Evolutionary conservation across 2,888 invertebrate genomes (phyloP).

Genomic region (Caradrina kadenii): DNA sequence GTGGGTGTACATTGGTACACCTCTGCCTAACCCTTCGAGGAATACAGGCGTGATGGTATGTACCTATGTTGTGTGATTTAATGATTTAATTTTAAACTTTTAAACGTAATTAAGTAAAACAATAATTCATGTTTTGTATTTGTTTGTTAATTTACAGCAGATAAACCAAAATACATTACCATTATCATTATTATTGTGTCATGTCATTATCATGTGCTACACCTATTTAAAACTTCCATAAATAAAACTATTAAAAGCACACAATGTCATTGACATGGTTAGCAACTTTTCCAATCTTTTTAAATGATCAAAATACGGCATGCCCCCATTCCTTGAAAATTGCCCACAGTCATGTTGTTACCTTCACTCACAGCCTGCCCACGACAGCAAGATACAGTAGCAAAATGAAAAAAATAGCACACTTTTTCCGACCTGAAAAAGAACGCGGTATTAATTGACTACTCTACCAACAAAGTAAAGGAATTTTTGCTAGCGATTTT

Average conservation of each 20-base stretch:
- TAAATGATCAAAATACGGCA: slow-evolving; percentile 1
- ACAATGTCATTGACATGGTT: not conserved
- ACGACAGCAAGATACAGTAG: slow-evolving; percentile 19
- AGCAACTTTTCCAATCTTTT: slow-evolving; percentile 23
- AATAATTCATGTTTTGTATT: no score
- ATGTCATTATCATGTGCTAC: no score
- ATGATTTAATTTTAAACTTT: no score
- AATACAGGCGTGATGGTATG: no score
- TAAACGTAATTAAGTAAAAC: no score
- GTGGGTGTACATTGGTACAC: no score
- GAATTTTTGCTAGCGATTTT: not conserved
- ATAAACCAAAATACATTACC: no score
- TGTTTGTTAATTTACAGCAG: no score
- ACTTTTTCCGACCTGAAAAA: slow-evolving; percentile 10
- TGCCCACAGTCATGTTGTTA: slow-evolving; percentile 25
- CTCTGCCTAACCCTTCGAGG: no score
- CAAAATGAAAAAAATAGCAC: slow-evolving; percentile 26
- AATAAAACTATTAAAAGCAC: not conserved
- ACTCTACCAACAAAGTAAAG: not conserved
- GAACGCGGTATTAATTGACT: not conserved
- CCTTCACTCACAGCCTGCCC: slow-evolving; percentile 14
- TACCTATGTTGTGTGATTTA: no score
- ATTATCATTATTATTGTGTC: no score
- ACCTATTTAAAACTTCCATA: not conserved
- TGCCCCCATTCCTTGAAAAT: slow-evolving; percentile 29